Conservation (phyloP, 2,888 invertebrate species). For the Limnephilus rhombicus region DNA sequence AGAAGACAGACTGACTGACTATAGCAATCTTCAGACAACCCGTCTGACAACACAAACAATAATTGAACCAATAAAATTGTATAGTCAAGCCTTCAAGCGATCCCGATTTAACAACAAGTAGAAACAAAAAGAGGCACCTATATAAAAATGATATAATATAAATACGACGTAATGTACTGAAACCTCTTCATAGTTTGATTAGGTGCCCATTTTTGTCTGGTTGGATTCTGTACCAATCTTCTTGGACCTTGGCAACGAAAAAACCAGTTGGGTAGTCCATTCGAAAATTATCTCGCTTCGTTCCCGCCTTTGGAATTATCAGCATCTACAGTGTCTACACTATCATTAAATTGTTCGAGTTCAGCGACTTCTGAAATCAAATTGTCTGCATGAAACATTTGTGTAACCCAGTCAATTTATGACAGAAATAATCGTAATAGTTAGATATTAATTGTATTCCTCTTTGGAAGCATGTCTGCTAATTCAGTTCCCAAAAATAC, state of each 20-base stretch:
- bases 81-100: background rate
- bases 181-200: background rate
- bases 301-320: constrained; percentile 6
- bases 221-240: background rate
- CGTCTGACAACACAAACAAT: background rate
- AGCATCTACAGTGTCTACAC: background rate
- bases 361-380: background rate
- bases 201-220: background rate
- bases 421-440: background rate
- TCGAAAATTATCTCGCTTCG: background rate
- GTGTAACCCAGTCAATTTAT: background rate
- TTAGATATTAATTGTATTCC: background rate
- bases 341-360: constrained; percentile 4
- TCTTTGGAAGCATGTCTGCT: background rate
- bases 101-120: background rate
- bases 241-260: constrained; percentile 20
- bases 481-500: no score
- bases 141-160: background rate
- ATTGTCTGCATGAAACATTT: background rate
- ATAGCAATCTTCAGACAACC: background rate
- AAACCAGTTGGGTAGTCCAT: constrained; percentile 22
- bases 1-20: background rate
- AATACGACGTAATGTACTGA: background rate
- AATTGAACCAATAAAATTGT: background rate
- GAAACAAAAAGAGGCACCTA: background rate